phyloP scores from a whole-genome alignment of 1,140 invertebrate genomes.

The Penaeus chinensis region DNA sequence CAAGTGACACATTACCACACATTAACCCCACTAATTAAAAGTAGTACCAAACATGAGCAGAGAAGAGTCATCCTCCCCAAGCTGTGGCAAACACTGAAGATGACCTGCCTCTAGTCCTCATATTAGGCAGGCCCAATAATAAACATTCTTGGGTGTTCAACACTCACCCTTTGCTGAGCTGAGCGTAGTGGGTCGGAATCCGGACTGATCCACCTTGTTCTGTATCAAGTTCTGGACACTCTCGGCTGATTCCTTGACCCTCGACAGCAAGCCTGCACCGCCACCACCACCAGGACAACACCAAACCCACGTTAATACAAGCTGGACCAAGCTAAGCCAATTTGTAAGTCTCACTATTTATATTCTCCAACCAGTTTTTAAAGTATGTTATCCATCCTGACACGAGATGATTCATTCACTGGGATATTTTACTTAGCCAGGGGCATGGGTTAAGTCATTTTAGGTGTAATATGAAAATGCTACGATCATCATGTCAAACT shows the following conservation, averaged over 20 bases:
- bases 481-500: no score
- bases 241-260: constrained; percentile 96
- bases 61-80: no score
- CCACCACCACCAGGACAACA: constrained; percentile 36
- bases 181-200: constrained; percentile 63
- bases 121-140: background rate
- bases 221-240: constrained; percentile 93
- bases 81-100: no score
- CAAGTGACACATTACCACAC: background rate
- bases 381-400: no score
- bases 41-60: no score
- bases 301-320: constrained; percentile 36
- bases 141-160: background rate
- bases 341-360: no score
- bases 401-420: no score
- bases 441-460: no score
- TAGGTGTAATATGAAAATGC: no score
- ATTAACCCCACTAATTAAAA: background rate
- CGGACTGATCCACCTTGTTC: constrained; percentile 81
- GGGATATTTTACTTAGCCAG: no score
- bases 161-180: constrained; percentile 53
- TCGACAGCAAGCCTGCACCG: constrained; percentile 86
- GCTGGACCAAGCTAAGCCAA: background rate
- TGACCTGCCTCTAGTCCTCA: no score
- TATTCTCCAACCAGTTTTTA: no score